phyloP scores from a whole-genome alignment of 2,113 vertebrate species.

The Narcine bancroftii region DNA sequence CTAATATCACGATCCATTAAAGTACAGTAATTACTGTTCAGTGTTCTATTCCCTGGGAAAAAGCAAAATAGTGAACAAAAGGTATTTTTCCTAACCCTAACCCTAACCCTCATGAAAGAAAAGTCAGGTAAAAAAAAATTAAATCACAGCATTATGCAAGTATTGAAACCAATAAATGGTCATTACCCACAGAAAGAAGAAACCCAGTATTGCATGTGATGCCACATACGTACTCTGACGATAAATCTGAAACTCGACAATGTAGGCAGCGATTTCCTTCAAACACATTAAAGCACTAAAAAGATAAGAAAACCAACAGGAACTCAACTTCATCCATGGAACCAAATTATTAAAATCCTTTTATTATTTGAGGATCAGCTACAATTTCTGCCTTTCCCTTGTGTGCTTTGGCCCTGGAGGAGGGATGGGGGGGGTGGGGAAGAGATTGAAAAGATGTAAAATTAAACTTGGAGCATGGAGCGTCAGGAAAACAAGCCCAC shows the following conservation, averaged over 20 bases:
- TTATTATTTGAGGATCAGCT: not conserved
- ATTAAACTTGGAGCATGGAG: not conserved
- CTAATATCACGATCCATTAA: not conserved
- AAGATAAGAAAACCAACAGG: not conserved
- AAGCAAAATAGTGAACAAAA: not conserved
- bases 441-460: not conserved
- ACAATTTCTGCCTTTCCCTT: not conserved
- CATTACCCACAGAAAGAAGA: too few relatives aligned
- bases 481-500: not conserved
- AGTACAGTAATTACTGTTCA: not conserved
- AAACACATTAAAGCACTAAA: not conserved
- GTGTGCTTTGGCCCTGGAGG: not conserved
- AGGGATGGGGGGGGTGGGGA: too few relatives aligned
- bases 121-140: not conserved
- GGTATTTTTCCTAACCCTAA: not conserved
- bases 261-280: not conserved
- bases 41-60: not conserved
- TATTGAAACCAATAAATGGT: too few relatives aligned
- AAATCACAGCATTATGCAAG: too few relatives aligned
- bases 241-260: not conserved
- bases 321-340: not conserved
- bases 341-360: not conserved
- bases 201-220: too few relatives aligned
- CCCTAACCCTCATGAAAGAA: not conserved
- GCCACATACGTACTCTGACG: too few relatives aligned